Conservation (phyloP, 2,797 vertebrate species). For the Clarias fuscus region DNA sequence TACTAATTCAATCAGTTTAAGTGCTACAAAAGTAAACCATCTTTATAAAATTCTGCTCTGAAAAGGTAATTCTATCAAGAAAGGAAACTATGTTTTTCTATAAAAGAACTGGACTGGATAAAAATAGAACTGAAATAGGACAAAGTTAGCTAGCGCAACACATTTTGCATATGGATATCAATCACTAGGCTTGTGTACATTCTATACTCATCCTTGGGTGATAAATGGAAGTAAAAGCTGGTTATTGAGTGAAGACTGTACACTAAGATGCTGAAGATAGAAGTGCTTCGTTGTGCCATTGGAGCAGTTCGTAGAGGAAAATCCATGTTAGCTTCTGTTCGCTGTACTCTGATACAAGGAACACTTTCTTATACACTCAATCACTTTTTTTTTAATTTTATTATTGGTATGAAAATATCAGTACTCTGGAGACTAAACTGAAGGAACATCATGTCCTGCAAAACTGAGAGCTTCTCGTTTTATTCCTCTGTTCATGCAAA, state of each 20-base stretch:
- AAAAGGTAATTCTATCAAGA: conserved; percentile 65
- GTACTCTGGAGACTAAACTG: conserved; percentile 22
- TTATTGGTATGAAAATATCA: conserved; percentile 50
- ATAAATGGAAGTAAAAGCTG: conserved; percentile 22
- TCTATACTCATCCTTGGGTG: conserved; percentile 22
- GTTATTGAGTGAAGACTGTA: conserved; percentile 24
- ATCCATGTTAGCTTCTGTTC: conserved; percentile 22
- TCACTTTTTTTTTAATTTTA: neutral
- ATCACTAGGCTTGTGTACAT: conserved; percentile 17
- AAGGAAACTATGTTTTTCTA: conserved; percentile 53
- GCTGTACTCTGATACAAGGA: neutral
- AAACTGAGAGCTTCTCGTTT: conserved; percentile 6
- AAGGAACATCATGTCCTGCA: neutral
- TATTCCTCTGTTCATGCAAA: neutral
- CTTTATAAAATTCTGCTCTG: conserved; percentile 68
- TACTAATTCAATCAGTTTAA: conserved; percentile 72
- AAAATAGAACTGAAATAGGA: conserved; percentile 46
- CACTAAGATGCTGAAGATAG: conserved; percentile 1
- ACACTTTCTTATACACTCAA: neutral
- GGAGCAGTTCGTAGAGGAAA: conserved; percentile 41
- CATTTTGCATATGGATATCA: conserved; percentile 44
- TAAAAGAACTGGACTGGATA: conserved; percentile 43
- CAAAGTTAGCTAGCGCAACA: conserved; percentile 41
- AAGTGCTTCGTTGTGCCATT: conserved; percentile 32
- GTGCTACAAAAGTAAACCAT: conserved; percentile 74